A percentile compares a stretch with the other conserved stretches of the same genome.
Conservation (phyloP, 2,113 vertebrate species). For the Neoarius graeffei region DNA sequence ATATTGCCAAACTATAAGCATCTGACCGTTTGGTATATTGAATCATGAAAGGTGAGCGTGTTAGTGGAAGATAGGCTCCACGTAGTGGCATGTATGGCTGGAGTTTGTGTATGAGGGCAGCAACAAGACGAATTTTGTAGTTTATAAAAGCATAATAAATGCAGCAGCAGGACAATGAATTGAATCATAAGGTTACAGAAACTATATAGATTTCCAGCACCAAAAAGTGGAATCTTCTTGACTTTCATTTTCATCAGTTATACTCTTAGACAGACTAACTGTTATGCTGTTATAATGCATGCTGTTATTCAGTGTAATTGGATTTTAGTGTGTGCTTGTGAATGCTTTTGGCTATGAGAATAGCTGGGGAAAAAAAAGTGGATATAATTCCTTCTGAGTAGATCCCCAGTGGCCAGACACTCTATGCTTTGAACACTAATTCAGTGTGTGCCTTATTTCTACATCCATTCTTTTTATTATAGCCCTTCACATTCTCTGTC, state of each 20-base stretch:
- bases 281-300: conserved; percentile 32
- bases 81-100: background rate
- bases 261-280: conserved; percentile 26
- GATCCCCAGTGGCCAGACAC: conserved; percentile 45
- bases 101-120: background rate
- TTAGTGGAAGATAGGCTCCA: background rate
- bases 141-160: conserved; percentile 1
- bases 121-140: background rate
- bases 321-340: conserved; percentile 37
- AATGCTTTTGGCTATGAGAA: conserved; percentile 35
- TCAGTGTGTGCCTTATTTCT: conserved; percentile 44
- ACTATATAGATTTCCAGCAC: background rate
- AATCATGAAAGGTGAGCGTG: background rate
- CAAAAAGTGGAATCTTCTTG: background rate
- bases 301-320: conserved; percentile 39
- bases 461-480: conserved; percentile 40
- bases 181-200: conserved; percentile 3
- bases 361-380: conserved; percentile 28
- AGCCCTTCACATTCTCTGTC: conserved; percentile 36
- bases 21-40: background rate
- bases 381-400: conserved; percentile 39
- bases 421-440: conserved; percentile 47
- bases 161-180: conserved; percentile 3
- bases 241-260: conserved; percentile 39
- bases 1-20: background rate